Conservation (phyloP, 1,140 invertebrate genomes). For the Elymnias hypermnestra region DNA sequence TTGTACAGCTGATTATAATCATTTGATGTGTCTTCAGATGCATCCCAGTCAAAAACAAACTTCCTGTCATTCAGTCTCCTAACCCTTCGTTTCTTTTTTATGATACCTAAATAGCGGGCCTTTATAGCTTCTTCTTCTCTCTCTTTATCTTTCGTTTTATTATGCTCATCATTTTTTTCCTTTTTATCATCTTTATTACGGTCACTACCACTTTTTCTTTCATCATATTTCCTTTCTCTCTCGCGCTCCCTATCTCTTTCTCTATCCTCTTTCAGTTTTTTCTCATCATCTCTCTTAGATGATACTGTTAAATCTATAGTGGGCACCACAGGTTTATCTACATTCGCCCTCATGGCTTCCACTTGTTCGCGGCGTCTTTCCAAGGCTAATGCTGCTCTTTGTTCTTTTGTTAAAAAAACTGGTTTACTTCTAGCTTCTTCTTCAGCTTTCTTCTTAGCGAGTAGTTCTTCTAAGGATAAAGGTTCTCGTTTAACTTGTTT, state of each 20-base stretch:
- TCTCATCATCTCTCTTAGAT: constrained; percentile 63
- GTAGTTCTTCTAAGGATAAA: constrained; percentile 95
- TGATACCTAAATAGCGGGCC: constrained; percentile 95
- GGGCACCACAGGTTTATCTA: constrained; percentile 52
- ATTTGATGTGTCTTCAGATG: constrained; percentile 96
- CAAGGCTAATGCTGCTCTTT: constrained; percentile 92
- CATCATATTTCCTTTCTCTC: constrained; percentile 59
- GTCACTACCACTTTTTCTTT: constrained; percentile 44
- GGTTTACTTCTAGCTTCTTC: constrained; percentile 95
- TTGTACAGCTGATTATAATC: constrained; percentile 99
- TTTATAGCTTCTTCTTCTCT: constrained; percentile 95
- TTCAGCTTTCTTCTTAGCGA: constrained; percentile 97
- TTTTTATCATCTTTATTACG: constrained; percentile 59
- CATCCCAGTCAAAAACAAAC: constrained; percentile 99
- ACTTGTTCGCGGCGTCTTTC: constrained; percentile 92
- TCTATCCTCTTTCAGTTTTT: constrained; percentile 53
- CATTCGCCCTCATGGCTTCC: constrained; percentile 77
- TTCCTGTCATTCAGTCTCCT: constrained; percentile 97
- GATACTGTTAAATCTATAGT: constrained; percentile 69
- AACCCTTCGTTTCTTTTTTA: constrained; percentile 95
- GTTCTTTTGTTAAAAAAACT: constrained; percentile 97
- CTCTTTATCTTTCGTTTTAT: constrained; percentile 91
- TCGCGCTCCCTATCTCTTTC: constrained; percentile 48
- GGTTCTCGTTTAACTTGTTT: constrained; percentile 87
- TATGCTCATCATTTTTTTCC: constrained; percentile 68